Base-by-base conservation (phyloP, 2,113 vertebrate species). In the Ursus arctos region DNA sequence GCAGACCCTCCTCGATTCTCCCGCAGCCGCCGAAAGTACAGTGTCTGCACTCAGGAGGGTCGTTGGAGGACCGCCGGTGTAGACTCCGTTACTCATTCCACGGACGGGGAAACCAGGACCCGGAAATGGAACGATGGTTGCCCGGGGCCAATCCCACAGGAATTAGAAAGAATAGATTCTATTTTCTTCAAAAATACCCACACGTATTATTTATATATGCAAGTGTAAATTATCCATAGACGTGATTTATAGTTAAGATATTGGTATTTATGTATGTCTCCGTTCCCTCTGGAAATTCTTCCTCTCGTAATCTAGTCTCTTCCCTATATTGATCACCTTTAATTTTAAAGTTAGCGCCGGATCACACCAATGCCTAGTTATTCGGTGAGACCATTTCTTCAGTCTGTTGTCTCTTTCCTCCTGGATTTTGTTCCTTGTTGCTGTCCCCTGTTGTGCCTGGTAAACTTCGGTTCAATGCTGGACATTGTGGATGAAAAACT, bases 41-140 rank as follows among this genome's bases (percentile, higher is more conserved):
- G 5, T 3, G n/a, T 21, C 51, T 33, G 59, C 49, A 21, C 49
- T 67, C 21, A 6, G 36, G 80, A 36, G 26, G n/a, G 0, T 16
- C 33, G 4, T 21, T 12, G 26, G 74, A 33, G 53, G 33, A 6
- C 49, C 14, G 3, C 33, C 12, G 1, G 5, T 13, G 15, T 5
- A 31, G 22, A 13, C 28, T 33, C 15, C 14, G 59, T 1, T 51
- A 22, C 55, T 4, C 8, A 0, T 4, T 2, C 15, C 16, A 10
- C 6, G 1, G 13, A 26, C 4, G 55, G n/a, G 40, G 65, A 76
- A 36, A 69, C 26, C 47, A 31, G 12, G 6, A 10, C 43, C 21
- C 51, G 1, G 4, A n/a, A 33, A 55, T 22, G 74, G 67, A 74
- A 24, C 6, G 13, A 21, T 11, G 26, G 0, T 36, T 18, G 2